A percentile compares a stretch with the other conserved stretches of the same genome.
These are phyloP conservation scores for Ceratitis capitata DNA, from an alignment of 1,140 invertebrate genomes.

Conservation along the genomic window DNA sequence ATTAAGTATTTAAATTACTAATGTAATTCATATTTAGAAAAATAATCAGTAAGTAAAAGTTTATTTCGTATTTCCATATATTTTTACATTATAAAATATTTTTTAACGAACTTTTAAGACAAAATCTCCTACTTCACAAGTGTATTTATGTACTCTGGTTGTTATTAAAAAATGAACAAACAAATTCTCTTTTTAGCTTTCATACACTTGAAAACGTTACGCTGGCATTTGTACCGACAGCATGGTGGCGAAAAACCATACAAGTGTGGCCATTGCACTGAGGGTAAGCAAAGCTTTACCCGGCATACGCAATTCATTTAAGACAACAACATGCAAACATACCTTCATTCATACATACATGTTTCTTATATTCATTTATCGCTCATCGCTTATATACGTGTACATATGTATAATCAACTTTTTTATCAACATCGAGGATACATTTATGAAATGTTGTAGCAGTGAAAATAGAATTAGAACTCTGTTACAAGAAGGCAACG, in stretches of 20 bases:
- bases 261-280: conserved; percentile 57
- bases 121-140: background rate
- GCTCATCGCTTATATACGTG: background rate
- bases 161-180: background rate
- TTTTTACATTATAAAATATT: too few species aligned
- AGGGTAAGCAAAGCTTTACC: conserved; percentile 49
- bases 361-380: background rate
- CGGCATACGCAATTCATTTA: conserved; percentile 12
- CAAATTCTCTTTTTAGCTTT: conserved; percentile 51
- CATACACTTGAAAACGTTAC: conserved; percentile 58
- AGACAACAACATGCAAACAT: background rate
- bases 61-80: too few species aligned
- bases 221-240: conserved; percentile 60
- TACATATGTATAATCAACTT: background rate
- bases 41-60: too few species aligned
- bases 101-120: too few species aligned
- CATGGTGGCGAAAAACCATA: conserved; percentile 61
- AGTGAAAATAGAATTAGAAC: background rate
- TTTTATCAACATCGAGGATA: background rate
- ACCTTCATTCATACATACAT: background rate
- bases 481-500: background rate
- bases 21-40: too few species aligned
- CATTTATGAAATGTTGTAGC: background rate
- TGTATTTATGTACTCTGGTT: background rate
- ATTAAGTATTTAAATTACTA: too few species aligned